Evolutionary conservation across 2,888 invertebrate species (phyloP).

Genomic region (Gari tellinella): DNA sequence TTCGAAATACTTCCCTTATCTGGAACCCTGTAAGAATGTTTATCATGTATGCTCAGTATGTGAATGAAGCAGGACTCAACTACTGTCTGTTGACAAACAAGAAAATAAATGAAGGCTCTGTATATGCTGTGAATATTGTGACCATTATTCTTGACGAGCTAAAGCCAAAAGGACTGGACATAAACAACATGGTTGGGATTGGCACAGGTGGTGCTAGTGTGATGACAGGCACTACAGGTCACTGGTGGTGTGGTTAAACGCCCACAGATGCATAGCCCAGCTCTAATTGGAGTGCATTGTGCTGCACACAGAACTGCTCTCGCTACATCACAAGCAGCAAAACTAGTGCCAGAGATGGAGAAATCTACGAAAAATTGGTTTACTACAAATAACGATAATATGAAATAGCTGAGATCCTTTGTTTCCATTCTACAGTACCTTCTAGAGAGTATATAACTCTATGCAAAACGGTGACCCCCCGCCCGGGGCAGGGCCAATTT

Average conservation of each 20-base stretch:
- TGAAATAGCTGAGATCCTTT: too few species aligned
- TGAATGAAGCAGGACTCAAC: slow-evolving; percentile 6
- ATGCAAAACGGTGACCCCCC: too few species aligned
- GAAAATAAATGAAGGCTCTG: slow-evolving; percentile 8
- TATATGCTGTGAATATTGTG: slow-evolving; percentile 24
- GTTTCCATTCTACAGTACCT: too few species aligned
- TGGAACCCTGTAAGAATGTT: too few species aligned
- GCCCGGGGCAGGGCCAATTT: too few species aligned
- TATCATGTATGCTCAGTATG: slow-evolving; percentile 33
- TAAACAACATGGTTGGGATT: slow-evolving; percentile 39
- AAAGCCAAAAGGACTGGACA: slow-evolving; percentile 28
- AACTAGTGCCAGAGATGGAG: slow-evolving; percentile 14
- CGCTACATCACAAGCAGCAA: slow-evolving; percentile 40
- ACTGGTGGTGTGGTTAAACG: slow-evolving; percentile 26
- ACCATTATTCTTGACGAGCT: slow-evolving; percentile 16
- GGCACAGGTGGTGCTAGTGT: slow-evolving; percentile 49
- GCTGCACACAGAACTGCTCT: slow-evolving; percentile 35
- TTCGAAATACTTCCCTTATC: too few species aligned
- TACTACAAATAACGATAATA: too few species aligned
- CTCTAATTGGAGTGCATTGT: slow-evolving; percentile 39
- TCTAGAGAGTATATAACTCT: too few species aligned
- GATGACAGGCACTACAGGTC: slow-evolving; percentile 25
- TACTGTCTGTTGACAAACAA: slow-evolving; percentile 17
- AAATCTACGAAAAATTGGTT: too few species aligned
- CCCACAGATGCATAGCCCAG: slow-evolving; percentile 19